Percentiles rank a stretch among this genome's conserved stretches.
These are phyloP conservation scores for Auanema freiburgensis DNA, from an alignment of 2,888 invertebrate species.

Conservation along the genomic window DNA sequence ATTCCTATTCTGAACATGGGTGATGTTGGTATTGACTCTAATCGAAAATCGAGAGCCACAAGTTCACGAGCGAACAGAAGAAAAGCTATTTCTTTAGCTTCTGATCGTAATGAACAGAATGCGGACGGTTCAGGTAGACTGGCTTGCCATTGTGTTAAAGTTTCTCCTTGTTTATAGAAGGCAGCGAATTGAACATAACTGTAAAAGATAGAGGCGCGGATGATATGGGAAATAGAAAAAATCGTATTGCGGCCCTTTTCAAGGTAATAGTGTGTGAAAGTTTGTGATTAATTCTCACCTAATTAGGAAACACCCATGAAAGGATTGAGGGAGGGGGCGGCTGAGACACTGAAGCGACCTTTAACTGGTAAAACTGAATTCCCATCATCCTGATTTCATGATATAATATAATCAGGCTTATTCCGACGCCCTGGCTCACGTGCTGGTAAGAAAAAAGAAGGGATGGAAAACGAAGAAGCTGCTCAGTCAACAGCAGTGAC, in stretches of 20 bases:
- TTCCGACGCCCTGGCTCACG: slow-evolving; percentile 44
- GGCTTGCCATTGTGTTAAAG: background rate
- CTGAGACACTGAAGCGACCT: slow-evolving; percentile 53
- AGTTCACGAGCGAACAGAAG: slow-evolving; percentile 11
- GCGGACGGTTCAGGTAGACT: slow-evolving; percentile 1
- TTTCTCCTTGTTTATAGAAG: slow-evolving; percentile 17
- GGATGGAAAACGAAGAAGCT: slow-evolving; percentile 21
- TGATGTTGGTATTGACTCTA: slow-evolving; percentile 3
- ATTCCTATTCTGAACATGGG: background rate
- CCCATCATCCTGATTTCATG: background rate
- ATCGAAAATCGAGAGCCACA: background rate
- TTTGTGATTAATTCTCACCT: slow-evolving; percentile 1
- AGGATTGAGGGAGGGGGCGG: slow-evolving; percentile 26
- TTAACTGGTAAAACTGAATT: slow-evolving; percentile 37
- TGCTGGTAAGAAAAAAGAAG: slow-evolving; percentile 26
- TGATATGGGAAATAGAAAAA: slow-evolving; percentile 22
- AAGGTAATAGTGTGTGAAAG: slow-evolving; percentile 10
- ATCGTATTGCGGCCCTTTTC: slow-evolving; percentile 31
- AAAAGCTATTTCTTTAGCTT: slow-evolving; percentile 1
- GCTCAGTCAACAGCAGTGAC: slow-evolving; percentile 11
- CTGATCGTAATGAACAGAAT: too few relatives aligned
- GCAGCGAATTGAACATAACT: slow-evolving; percentile 38
- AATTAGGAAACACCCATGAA: slow-evolving; percentile 30
- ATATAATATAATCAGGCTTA: slow-evolving; percentile 22
- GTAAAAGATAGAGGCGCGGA: slow-evolving; percentile 34